Base-by-base conservation (phyloP, 2,888 invertebrate species). In the Plemyria rubiginata region DNA sequence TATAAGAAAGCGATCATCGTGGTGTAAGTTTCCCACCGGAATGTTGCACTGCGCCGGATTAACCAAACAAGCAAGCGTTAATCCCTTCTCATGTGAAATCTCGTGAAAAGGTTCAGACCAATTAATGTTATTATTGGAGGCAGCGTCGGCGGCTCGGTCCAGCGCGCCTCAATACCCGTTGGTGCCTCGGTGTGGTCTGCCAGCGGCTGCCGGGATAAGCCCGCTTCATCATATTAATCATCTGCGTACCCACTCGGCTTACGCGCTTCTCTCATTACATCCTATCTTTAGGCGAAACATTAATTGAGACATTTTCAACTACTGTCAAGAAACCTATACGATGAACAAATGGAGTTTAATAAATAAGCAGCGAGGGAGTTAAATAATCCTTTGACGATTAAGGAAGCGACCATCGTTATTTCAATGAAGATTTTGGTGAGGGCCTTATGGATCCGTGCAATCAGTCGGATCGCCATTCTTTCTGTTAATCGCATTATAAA, bases 401-500 rank as follows among this genome's bases (percentile, higher is more conserved):
- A 78, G 84, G 82, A 79, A 81, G 77, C 66, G 74, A 74, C 70
- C 77, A 74, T 83, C 78, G 77, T 86, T 85, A 86, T 83, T 79
- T 73, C 73, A 77, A 76, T 71, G 73, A 79, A 74, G 77, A 78
- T 83, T 86, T 87, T 81, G 78, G 82, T 79, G 76, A 82, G 78
- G 80, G 76, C 76, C 82, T 82, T 84, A 84, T 84, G 85, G 86
- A 84, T 84, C 82, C 76, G 74, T 74, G 87, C 87, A 84, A 89
- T 88, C 86, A 84, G 84, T 84, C 78, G 79, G 78, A 78, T 87
- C 81, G 87, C 87, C 84, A 85, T 88, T 87, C 86, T 87, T 89
- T 89, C 80, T 84, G 84, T 85, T 89, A 90, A 91, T 91, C 89
- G 88, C 86, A 85, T 91, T 91, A 90, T 90, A 90, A 91, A 91